These are phyloP conservation scores for Lymantria monacha DNA, from an alignment of 2,888 invertebrate genomes.

Conservation along the genomic window DNA sequence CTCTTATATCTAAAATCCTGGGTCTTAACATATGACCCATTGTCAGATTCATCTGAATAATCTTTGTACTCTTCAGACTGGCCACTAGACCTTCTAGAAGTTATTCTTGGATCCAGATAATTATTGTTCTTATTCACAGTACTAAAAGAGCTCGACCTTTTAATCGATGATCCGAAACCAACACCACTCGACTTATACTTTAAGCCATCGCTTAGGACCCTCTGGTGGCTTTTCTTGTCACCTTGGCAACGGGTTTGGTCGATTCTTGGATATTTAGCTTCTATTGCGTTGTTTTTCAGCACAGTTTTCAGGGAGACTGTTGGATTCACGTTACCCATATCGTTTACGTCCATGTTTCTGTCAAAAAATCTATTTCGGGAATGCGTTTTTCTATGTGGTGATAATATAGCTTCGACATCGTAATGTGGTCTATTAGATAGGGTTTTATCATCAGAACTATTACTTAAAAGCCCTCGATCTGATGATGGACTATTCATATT, in stretches of 20 bases:
- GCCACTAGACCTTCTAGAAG: conserved; percentile 57
- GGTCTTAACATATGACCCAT: conserved; percentile 60
- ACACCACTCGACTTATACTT: conserved; percentile 45
- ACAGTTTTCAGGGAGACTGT: conserved; percentile 67
- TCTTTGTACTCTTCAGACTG: conserved; percentile 64
- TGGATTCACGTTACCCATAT: conserved; percentile 61
- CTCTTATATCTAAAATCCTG: conserved; percentile 84
- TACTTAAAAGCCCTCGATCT: conserved; percentile 57
- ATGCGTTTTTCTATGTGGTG: conserved; percentile 76
- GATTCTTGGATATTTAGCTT: conserved; percentile 61
- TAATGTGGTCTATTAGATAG: conserved; percentile 64
- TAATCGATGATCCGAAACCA: conserved; percentile 74
- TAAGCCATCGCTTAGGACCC: conserved; percentile 46
- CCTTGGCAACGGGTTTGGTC: conserved; percentile 72
- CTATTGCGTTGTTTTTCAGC: conserved; percentile 70
- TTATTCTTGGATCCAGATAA: conserved; percentile 55
- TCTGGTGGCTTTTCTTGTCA: conserved; percentile 50
- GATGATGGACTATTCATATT: conserved; percentile 76
- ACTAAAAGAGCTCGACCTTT: conserved; percentile 86
- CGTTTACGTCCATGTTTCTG: conserved; percentile 61
- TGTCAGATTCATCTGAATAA: conserved; percentile 72
- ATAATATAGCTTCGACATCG: conserved; percentile 63
- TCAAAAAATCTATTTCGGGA: conserved; percentile 80
- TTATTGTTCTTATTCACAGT: conserved; percentile 76
- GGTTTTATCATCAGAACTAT: conserved; percentile 76